Evolutionary conservation across 2,888 invertebrate species (phyloP), one percentile per base, ranked within the genome.

Genomic region (Orthosia gracilis): DNA sequence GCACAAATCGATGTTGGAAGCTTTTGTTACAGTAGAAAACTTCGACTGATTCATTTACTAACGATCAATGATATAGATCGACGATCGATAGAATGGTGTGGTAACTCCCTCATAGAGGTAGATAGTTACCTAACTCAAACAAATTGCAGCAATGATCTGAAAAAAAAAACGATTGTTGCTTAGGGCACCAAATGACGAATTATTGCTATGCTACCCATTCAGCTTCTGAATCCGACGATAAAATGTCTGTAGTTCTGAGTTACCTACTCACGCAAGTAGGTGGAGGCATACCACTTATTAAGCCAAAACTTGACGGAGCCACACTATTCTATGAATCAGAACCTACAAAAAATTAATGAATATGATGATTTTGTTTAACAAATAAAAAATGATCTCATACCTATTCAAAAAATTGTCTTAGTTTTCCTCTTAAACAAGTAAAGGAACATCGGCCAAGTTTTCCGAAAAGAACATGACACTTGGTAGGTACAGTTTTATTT

Each of bases 391-490:
- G 12, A 26, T 57, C 23, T 1, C 3, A 9, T 15, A 21, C 26
- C 26, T 49, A 31, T 62, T 21, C 0, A 72, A 78, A 61, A 73
- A 26, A 45, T 1, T 49, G 26, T 15, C 9, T 5, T 13, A 11
- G 18, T 61, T 79, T 75, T 76, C 75, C 79, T 79, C 13, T 17
- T 40, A 17, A 0, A 21, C 40, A 11, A 21, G 23, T 31, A 17
- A 45, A 21, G 49, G 47, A 15, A 54, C 40, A 13, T 21, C 4
- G 40, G 26, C n/a, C 7, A 17, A 73, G 54, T 76, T 80, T 80
- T 62, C 4, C n/a, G 61, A 76, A 76, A 0, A 62, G 11, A 54
- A 23, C 3, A 49, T 54, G 59, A 21, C 54, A 72, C 13, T 47
- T 18, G 49, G 21, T 12, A 15, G 17, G 45, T 15, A 54, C 12